phyloP scores from a whole-genome alignment of 2,113 vertebrate genomes.

The Tretioscincus oriximinensis region DNA sequence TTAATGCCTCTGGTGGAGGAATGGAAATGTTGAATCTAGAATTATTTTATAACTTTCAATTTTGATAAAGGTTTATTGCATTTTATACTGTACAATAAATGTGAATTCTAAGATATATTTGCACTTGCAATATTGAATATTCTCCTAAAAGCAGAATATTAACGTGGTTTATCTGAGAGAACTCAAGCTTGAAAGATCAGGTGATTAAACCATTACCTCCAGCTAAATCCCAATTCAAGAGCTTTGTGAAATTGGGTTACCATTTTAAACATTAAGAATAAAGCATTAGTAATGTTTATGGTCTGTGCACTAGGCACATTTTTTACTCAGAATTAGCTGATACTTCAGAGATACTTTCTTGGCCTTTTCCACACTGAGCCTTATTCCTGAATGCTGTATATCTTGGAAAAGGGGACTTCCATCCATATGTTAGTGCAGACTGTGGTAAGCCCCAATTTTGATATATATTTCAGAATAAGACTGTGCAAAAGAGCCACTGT shows the following conservation, averaged over 20 bases:
- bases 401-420: neutral
- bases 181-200: constrained; percentile 12
- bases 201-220: neutral
- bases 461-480: no score
- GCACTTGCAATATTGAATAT: constrained; percentile 5
- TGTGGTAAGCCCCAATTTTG: neutral
- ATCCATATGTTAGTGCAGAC: no score
- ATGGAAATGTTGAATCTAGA: neutral
- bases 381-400: neutral
- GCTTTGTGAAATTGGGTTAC: neutral
- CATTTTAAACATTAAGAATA: neutral
- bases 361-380: neutral
- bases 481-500: no score
- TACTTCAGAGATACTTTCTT: neutral
- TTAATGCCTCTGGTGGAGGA: neutral
- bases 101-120: neutral
- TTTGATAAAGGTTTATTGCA: neutral
- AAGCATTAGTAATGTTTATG: neutral
- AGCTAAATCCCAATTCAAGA: neutral
- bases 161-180: neutral
- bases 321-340: neutral
- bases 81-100: neutral
- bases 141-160: constrained; percentile 12
- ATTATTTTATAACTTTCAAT: neutral
- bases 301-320: neutral